These are phyloP conservation scores for Natator depressus DNA, from an alignment of 2,113 vertebrate genomes.

Conservation along the genomic window DNA sequence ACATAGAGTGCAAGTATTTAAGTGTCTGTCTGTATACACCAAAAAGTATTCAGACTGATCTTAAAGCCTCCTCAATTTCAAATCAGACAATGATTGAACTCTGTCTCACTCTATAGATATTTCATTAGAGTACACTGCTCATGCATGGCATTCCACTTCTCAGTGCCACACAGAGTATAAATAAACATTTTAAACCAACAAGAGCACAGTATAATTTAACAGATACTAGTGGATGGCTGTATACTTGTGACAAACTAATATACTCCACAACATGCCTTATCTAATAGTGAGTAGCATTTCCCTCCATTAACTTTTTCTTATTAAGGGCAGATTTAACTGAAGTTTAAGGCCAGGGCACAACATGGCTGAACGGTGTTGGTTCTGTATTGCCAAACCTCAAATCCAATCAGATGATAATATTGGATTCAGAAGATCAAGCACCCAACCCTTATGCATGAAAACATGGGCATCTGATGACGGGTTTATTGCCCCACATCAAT, in stretches of 20 bases:
- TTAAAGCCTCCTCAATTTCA: slow-evolving; percentile 56
- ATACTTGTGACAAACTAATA: not conserved
- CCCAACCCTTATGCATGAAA: not conserved
- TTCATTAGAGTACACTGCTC: slow-evolving; percentile 31
- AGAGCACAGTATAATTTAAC: not conserved
- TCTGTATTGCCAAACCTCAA: slow-evolving; percentile 27
- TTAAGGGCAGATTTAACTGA: not conserved
- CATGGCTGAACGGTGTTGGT: not conserved
- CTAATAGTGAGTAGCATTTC: not conserved
- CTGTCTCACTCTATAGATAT: slow-evolving; percentile 12
- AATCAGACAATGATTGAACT: slow-evolving; percentile 41
- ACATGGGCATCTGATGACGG: not conserved
- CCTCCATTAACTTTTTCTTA: not conserved
- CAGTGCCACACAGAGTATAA: not conserved
- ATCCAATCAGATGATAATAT: not conserved
- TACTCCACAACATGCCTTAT: not conserved
- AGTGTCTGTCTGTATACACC: not conserved
- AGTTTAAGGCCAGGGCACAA: not conserved
- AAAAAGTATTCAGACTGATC: slow-evolving; percentile 46
- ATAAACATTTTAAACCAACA: not conserved
- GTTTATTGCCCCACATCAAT: not conserved
- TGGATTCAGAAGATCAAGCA: slow-evolving; percentile 33
- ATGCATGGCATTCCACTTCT: slow-evolving; percentile 8
- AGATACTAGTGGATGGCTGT: not conserved
- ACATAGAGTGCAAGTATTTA: slow-evolving; percentile 26